Evolutionary conservation across 2,113 vertebrate species (phyloP).

Genomic region (Gobiocypris rarus): DNA sequence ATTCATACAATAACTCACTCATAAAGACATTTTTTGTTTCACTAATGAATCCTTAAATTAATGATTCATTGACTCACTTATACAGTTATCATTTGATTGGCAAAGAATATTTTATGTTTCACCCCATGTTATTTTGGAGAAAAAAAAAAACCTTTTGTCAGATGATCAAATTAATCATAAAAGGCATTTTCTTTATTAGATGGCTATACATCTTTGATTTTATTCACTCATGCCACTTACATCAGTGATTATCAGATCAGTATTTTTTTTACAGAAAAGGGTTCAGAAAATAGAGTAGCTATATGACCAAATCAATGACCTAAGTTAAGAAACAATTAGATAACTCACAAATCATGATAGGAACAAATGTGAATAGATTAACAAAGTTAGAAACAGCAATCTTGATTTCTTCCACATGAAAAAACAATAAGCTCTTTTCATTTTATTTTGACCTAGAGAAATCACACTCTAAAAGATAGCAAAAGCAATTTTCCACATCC

Average conservation of each 20-base stretch:
- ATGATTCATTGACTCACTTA: neutral
- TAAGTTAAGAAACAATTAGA: neutral
- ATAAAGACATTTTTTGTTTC: too few relatives aligned
- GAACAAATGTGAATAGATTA: neutral
- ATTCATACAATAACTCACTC: too few relatives aligned
- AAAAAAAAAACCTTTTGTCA: neutral
- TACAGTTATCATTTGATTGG: too few relatives aligned
- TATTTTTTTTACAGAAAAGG: too few relatives aligned
- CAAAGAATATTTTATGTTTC: too few relatives aligned
- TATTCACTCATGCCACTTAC: neutral
- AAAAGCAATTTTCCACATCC: slow-evolving; percentile 41
- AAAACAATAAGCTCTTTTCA: slow-evolving; percentile 8
- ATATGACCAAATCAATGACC: neutral
- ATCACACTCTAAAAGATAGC: slow-evolving; percentile 37
- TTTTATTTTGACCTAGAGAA: slow-evolving; percentile 36
- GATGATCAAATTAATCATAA: neutral
- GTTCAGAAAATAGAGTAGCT: neutral
- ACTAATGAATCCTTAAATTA: too few relatives aligned
- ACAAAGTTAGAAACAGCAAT: neutral
- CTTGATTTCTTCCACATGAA: slow-evolving; percentile 16
- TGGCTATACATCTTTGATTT: neutral
- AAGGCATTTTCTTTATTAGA: neutral
- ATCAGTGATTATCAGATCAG: neutral
- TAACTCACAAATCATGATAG: neutral
- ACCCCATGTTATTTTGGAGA: neutral